These are phyloP conservation scores for Spodoptera picta DNA, from an alignment of 2,888 invertebrate genomes.

Conservation along the genomic window DNA sequence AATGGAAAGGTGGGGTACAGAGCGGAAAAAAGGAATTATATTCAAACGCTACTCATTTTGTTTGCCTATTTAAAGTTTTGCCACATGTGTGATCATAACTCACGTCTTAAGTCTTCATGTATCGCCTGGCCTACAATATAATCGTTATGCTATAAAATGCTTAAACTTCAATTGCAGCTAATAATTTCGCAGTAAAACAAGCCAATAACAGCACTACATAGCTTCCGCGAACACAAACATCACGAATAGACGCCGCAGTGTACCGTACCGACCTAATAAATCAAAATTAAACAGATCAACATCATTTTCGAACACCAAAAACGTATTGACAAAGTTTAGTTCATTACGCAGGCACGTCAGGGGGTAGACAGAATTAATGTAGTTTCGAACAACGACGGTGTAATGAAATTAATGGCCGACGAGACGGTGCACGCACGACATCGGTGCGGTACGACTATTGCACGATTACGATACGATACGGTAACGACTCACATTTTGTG, in stretches of 20 bases:
- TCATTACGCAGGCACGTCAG: constrained; percentile 53
- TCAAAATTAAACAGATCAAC: constrained; percentile 48
- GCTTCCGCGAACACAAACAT: constrained; percentile 17
- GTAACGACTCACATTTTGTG: constrained; percentile 7
- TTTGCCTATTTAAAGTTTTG: too few species aligned
- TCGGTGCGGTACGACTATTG: constrained; percentile 23
- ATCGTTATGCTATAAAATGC: too few species aligned
- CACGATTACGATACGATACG: constrained; percentile 7
- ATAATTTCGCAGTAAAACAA: not conserved
- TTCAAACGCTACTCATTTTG: too few species aligned
- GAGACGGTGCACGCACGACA: constrained; percentile 45
- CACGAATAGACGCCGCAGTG: constrained; percentile 23
- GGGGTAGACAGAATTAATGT: constrained; percentile 59
- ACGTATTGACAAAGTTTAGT: constrained; percentile 55
- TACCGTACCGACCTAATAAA: constrained; percentile 42
- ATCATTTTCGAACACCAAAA: constrained; percentile 46
- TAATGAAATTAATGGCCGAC: constrained; percentile 63
- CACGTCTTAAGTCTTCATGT: too few species aligned
- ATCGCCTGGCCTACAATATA: too few species aligned
- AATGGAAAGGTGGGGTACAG: not conserved
- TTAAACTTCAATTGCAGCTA: too few species aligned
- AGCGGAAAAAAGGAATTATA: too few species aligned
- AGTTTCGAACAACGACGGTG: constrained; percentile 57
- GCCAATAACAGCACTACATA: not conserved
- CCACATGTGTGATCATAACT: too few species aligned